A percentile compares a stretch with the other conserved stretches of the same genome.
These are phyloP conservation scores for Ovibos moschatus DNA, from an alignment of 2,113 vertebrate genomes.

Conservation along the genomic window DNA sequence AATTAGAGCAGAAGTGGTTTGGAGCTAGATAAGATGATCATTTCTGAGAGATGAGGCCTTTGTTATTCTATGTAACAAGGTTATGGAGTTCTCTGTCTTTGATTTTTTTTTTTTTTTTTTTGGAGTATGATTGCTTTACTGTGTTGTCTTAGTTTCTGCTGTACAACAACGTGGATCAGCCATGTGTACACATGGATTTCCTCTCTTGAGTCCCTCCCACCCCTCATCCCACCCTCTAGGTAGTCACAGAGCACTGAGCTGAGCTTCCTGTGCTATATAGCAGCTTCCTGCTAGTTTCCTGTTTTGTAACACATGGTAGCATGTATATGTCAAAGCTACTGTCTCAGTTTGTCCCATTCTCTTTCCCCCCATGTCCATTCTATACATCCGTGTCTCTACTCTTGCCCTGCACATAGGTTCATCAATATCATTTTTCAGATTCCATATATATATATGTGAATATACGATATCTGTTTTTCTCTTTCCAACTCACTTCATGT, in stretches of 20 bases:
- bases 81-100: background rate
- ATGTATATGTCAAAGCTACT: background rate
- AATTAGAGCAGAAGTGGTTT: background rate
- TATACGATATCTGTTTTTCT: background rate
- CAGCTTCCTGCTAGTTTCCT: background rate
- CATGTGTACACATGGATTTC: background rate
- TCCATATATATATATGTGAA: background rate
- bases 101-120: background rate
- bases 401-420: no score
- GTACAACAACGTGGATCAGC: background rate
- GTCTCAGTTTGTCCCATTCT: background rate
- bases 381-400: no score
- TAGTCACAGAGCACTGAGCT: background rate
- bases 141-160: background rate
- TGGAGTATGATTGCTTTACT: background rate
- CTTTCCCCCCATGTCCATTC: background rate
- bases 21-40: background rate
- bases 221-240: background rate
- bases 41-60: background rate
- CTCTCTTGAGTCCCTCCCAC: background rate
- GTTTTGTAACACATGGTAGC: background rate
- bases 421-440: no score
- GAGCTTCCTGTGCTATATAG: background rate
- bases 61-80: background rate
- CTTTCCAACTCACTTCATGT: background rate